phyloP scores from a whole-genome alignment of 2,888 invertebrate species.

The Drosophila mercatorum region DNA sequence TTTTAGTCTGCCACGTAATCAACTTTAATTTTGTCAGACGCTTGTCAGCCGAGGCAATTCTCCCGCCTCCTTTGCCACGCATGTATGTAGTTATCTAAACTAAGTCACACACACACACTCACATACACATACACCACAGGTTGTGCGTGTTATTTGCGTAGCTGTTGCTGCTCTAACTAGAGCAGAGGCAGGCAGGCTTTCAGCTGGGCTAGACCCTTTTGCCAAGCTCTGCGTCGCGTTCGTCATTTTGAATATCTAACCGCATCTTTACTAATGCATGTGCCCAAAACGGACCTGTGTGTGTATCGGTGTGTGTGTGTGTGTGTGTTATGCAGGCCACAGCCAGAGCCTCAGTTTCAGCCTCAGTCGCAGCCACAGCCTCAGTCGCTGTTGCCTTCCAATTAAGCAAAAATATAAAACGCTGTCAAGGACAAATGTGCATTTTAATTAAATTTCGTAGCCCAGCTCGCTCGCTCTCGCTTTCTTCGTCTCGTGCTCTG shows the following conservation, averaged over 20 bases:
- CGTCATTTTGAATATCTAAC: conserved; percentile 53
- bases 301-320: conserved; percentile 1
- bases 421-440: conserved; percentile 79
- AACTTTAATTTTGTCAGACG: conserved; percentile 38
- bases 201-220: background rate
- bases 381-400: conserved; percentile 56
- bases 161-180: conserved; percentile 20
- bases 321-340: background rate
- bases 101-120: conserved; percentile 23
- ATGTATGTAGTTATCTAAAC: conserved; percentile 36
- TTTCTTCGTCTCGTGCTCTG: conserved; percentile 13
- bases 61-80: background rate
- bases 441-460: conserved; percentile 76
- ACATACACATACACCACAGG: conserved; percentile 2
- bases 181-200: conserved; percentile 9
- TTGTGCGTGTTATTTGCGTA: conserved; percentile 27
- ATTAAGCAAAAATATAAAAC: conserved; percentile 74
- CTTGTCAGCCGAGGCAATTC: conserved; percentile 9
- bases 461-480: conserved; percentile 22
- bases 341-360: conserved; percentile 1
- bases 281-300: background rate
- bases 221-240: conserved; percentile 42
- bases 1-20: conserved; percentile 36
- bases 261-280: conserved; percentile 50
- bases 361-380: conserved; percentile 18